These are phyloP conservation scores for Potorous gilbertii DNA, from an alignment of 2,797 vertebrate species.

Conservation along the genomic window DNA sequence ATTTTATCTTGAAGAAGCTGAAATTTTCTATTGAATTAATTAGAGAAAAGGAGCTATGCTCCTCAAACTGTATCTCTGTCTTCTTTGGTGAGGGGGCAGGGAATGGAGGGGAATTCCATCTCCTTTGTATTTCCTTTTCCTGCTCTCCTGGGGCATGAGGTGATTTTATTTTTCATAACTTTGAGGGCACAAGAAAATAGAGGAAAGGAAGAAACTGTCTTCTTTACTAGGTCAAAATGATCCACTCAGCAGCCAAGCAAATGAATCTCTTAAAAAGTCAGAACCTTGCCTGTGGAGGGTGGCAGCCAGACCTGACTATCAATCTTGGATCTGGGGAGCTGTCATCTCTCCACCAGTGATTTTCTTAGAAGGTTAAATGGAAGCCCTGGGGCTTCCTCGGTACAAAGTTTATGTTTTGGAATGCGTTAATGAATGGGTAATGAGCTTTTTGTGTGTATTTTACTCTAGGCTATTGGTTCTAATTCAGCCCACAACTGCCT, in stretches of 20 bases:
- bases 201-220: not conserved
- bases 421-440: not conserved
- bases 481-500: not conserved
- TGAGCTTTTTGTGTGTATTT: not conserved
- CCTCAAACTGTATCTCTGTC: not conserved
- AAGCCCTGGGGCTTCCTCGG: not conserved
- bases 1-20: not conserved
- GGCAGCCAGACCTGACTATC: not conserved
- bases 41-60: not conserved
- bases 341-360: constrained; percentile 1
- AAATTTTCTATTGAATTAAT: not conserved
- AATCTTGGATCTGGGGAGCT: constrained; percentile 14
- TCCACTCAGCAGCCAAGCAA: not conserved
- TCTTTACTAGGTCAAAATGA: not conserved
- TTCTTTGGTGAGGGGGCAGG: not conserved
- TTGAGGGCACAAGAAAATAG: not conserved
- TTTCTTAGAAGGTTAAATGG: not conserved
- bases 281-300: not conserved
- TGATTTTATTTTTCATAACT: not conserved
- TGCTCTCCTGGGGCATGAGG: not conserved
- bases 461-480: not conserved
- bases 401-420: not conserved
- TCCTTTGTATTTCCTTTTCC: not conserved
- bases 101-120: not conserved
- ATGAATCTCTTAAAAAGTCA: constrained; percentile 18